Evolutionary conservation across 2,888 invertebrate genomes (phyloP).

Genomic region (Ecdyonurus torrentis): DNA sequence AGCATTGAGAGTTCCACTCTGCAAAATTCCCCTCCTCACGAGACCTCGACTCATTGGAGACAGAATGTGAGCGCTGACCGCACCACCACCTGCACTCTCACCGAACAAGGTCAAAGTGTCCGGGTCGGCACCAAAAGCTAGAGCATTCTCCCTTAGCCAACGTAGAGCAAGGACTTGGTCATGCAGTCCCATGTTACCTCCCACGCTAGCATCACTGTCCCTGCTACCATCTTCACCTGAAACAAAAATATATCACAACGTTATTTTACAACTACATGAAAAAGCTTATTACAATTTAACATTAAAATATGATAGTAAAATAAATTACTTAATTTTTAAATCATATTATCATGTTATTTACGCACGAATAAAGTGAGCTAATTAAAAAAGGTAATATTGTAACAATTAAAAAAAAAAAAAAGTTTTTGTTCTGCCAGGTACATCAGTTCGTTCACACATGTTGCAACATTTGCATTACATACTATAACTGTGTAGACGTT

Average conservation of each 20-base stretch:
- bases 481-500: too few relatives aligned
- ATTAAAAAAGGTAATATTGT: too few relatives aligned
- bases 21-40: constrained; percentile 76
- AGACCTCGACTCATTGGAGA: constrained; percentile 37
- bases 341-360: too few relatives aligned
- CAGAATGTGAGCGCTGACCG: constrained; percentile 44
- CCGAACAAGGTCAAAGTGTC: constrained; percentile 85
- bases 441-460: too few relatives aligned
- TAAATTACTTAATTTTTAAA: too few relatives aligned
- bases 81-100: constrained; percentile 88
- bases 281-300: too few relatives aligned
- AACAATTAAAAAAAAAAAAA: too few relatives aligned
- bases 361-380: too few relatives aligned
- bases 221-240: neutral
- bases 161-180: constrained; percentile 87
- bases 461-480: too few relatives aligned
- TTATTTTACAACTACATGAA: too few relatives aligned
- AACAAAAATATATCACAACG: neutral
- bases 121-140: constrained; percentile 85
- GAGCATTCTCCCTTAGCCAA: constrained; percentile 86
- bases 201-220: neutral
- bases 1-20: constrained; percentile 87
- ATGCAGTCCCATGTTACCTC: constrained; percentile 41
- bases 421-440: too few relatives aligned
- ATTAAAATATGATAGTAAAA: too few relatives aligned